Evolutionary conservation across 2,888 invertebrate genomes (phyloP).

Genomic region (Cephus sareptanus): DNA sequence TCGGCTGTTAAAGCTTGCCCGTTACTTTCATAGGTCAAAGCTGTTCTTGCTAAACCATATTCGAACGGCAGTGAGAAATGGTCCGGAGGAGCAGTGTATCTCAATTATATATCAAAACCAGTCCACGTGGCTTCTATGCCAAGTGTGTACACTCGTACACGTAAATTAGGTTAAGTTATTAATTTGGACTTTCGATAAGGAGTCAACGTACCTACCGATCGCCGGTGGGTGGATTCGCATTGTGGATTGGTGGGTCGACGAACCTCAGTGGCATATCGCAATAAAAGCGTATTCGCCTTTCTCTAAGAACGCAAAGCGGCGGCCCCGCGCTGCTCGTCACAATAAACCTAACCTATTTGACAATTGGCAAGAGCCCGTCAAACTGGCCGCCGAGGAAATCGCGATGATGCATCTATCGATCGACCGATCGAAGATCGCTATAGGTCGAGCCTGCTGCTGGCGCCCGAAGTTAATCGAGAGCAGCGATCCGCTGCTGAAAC

Average conservation of each 20-base stretch:
- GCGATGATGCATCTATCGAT: not conserved
- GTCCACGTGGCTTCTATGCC: too few relatives aligned
- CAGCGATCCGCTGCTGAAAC: not conserved
- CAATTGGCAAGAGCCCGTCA: too few relatives aligned
- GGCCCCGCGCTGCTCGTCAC: too few relatives aligned
- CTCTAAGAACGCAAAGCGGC: slow-evolving; percentile 8
- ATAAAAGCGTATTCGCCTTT: slow-evolving; percentile 34
- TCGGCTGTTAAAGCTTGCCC: too few relatives aligned
- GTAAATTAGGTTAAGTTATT: slow-evolving; percentile 34
- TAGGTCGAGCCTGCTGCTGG: not conserved
- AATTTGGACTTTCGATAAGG: slow-evolving; percentile 36
- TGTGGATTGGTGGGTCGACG: slow-evolving; percentile 25
- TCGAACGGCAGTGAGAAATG: too few relatives aligned
- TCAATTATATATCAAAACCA: too few relatives aligned
- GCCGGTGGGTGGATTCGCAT: slow-evolving; percentile 32
- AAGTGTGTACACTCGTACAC: too few relatives aligned
- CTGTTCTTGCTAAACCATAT: too few relatives aligned
- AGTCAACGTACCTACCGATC: slow-evolving; percentile 29
- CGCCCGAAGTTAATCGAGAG: not conserved
- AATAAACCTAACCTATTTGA: too few relatives aligned
- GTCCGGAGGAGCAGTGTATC: too few relatives aligned
- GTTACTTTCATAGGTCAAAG: too few relatives aligned
- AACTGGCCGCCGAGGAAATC: too few relatives aligned
- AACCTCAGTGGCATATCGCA: slow-evolving; percentile 26
- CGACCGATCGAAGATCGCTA: not conserved